Percentiles rank a stretch among this genome's conserved stretches.
phyloP scores from a whole-genome alignment of 2,113 vertebrate species.

The Xenotilapia leptura region DNA sequence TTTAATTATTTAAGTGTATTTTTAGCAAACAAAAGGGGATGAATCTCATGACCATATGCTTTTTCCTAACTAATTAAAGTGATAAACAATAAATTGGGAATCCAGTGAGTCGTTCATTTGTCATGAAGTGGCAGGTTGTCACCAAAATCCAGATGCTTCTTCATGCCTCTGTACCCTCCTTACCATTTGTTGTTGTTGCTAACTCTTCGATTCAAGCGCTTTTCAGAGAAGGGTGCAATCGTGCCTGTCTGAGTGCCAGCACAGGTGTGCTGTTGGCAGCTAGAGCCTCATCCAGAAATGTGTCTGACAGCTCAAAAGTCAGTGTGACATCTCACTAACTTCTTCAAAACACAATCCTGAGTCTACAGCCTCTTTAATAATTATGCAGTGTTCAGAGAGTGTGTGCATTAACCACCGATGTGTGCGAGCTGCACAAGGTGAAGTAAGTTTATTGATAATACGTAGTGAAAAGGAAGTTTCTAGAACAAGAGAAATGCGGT shows the following conservation, averaged over 20 bases:
- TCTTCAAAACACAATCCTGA: background rate
- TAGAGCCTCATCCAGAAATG: background rate
- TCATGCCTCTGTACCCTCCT: background rate
- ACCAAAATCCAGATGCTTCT: background rate
- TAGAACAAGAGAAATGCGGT: background rate
- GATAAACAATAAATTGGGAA: conserved; percentile 16
- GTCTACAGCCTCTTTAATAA: background rate
- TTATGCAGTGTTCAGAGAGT: background rate
- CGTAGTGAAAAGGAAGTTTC: background rate
- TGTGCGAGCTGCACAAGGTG: background rate
- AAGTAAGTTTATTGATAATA: background rate
- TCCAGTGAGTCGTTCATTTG: background rate
- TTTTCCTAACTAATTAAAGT: conserved; percentile 33
- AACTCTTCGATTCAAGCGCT: background rate
- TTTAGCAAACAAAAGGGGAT: background rate
- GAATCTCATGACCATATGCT: conserved; percentile 9
- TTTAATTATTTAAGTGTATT: background rate
- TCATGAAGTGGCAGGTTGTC: conserved; percentile 18
- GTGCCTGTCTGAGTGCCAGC: conserved; percentile 21
- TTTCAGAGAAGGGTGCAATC: conserved; percentile 1
- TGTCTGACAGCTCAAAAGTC: conserved; percentile 26
- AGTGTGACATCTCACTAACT: background rate
- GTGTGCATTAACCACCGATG: background rate
- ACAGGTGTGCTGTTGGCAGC: conserved; percentile 41
- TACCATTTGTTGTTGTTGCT: conserved; percentile 31